Evolutionary conservation across 2,797 vertebrate species (phyloP).

Genomic region (Otolemur crassicaudatus): DNA sequence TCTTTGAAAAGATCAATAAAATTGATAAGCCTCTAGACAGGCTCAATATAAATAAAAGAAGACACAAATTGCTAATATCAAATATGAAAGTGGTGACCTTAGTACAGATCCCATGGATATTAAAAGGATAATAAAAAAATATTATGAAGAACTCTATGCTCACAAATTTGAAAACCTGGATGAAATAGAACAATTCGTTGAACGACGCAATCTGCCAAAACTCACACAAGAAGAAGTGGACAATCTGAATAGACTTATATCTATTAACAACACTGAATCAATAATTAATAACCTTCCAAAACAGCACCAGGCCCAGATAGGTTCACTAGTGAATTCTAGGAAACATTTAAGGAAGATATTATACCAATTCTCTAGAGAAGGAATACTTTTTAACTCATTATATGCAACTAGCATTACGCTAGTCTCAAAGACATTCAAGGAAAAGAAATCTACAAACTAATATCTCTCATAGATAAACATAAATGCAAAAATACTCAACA

Average conservation of each 20-base stretch:
- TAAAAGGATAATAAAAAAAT: neutral
- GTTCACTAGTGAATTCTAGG: neutral
- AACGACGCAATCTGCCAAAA: neutral
- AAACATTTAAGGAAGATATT: neutral
- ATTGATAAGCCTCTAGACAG: neutral
- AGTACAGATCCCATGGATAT: neutral
- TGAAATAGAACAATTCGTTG: constrained; percentile 8
- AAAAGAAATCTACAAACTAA: neutral
- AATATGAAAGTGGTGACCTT: neutral
- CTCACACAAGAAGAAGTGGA: neutral
- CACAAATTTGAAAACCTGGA: neutral
- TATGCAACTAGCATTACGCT: neutral
- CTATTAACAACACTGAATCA: constrained; percentile 15
- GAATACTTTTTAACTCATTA: neutral
- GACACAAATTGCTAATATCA: neutral
- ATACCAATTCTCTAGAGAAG: neutral
- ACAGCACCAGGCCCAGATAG: neutral
- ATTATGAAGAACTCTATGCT: neutral
- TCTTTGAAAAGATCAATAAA: constrained; percentile 5
- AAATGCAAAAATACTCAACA: constrained; percentile 18
- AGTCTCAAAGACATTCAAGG: neutral
- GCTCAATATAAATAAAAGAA: constrained; percentile 1
- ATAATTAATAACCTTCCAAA: constrained; percentile 29
- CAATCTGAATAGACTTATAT: neutral
- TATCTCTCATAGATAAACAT: neutral